These are phyloP conservation scores for Nemopilema nomurai DNA, from an alignment of 30 jellyfish, hydroid and myxozoan genomes.

Conservation along the genomic window DNA sequence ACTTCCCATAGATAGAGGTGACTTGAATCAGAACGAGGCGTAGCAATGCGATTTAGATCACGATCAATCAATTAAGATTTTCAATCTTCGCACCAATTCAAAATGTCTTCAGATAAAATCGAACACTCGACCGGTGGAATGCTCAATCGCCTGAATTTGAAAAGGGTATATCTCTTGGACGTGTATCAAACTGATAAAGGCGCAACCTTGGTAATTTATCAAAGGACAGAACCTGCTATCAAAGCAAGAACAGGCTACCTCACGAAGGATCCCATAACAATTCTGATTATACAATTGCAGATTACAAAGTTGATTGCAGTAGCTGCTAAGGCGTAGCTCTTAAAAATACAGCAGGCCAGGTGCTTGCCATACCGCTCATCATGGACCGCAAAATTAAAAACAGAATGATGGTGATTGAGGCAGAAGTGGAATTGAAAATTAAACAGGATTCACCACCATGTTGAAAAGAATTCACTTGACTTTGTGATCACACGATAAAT, in stretches of 20 bases:
- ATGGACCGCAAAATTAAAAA: conserved; percentile 24
- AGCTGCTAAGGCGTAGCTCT: background rate
- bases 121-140: background rate
- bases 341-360: conserved; percentile 32
- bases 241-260: background rate
- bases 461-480: background rate
- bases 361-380: conserved; percentile 40
- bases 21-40: background rate
- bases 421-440: background rate
- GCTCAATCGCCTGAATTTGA: background rate
- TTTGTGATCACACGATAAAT: too few relatives aligned
- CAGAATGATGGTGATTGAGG: conserved; percentile 9
- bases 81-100: background rate
- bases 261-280: background rate
- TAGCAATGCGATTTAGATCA: conserved; percentile 27
- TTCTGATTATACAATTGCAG: background rate
- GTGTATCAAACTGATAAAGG: background rate
- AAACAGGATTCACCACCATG: background rate
- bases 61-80: background rate
- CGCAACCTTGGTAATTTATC: too few relatives aligned
- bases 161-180: background rate
- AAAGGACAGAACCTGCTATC: background rate
- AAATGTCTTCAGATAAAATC: background rate
- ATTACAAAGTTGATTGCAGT: background rate
- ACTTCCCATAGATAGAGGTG: background rate